phyloP scores from a whole-genome alignment of 1,140 invertebrate species.

The Popillia japonica region DNA sequence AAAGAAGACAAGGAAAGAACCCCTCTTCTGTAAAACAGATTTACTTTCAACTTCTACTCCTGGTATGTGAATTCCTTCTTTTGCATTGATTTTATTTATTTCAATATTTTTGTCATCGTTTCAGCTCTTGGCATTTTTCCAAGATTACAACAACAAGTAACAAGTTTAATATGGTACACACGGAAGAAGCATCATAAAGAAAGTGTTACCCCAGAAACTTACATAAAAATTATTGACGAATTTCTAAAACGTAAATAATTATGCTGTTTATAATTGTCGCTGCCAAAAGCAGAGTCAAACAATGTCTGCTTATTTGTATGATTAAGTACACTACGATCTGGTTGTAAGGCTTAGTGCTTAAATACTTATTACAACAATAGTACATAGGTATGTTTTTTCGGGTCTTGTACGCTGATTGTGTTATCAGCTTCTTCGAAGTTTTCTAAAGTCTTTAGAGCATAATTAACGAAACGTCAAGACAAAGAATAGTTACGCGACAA shows the following conservation, averaged over 20 bases:
- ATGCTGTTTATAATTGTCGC: background rate
- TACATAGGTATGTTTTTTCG: no score
- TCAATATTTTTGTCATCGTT: background rate
- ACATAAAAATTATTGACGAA: background rate
- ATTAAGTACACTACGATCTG: no score
- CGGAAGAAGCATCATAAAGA: background rate
- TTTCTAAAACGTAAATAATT: background rate
- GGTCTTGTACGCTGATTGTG: no score
- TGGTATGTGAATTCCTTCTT: background rate
- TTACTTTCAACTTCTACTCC: background rate
- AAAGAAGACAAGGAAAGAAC: background rate
- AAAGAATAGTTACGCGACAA: no score
- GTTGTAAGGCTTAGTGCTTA: no score
- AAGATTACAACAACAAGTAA: background rate
- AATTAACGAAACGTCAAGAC: no score
- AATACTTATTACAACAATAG: no score
- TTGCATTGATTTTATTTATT: background rate
- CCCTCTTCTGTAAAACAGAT: background rate
- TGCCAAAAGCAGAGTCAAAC: no score
- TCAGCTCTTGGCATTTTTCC: background rate
- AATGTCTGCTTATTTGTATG: no score
- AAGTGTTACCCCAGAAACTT: background rate
- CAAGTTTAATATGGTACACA: slow-evolving; percentile 20
- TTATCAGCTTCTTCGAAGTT: no score
- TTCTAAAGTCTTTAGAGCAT: no score